Evolutionary conservation across 92 coral and sea anemone genomes (phyloP).

Genomic region (Anthopleura xanthogrammica): DNA sequence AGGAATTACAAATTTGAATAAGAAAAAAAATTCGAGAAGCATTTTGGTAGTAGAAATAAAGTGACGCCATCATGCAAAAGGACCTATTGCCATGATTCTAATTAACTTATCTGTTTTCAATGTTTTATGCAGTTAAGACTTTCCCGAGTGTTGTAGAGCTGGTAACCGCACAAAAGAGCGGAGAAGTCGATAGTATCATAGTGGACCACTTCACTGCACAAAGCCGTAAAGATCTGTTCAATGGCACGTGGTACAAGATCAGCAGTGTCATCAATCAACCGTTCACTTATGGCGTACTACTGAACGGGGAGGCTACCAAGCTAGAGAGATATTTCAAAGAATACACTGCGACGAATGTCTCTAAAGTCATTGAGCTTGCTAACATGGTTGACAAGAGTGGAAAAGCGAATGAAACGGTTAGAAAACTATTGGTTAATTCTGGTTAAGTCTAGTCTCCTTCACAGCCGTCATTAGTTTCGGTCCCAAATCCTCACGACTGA

Average conservation of each 20-base stretch:
- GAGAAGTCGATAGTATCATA: constrained; percentile 29
- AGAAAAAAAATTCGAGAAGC: too few species aligned
- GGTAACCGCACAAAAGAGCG: constrained; percentile 28
- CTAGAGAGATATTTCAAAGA: constrained; percentile 39
- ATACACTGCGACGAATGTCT: constrained; percentile 14
- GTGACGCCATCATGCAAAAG: too few species aligned
- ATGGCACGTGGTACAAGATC: constrained; percentile 54
- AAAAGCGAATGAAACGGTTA: background rate
- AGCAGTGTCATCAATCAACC: constrained; percentile 27
- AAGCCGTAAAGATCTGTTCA: constrained; percentile 44
- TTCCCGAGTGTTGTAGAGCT: constrained; percentile 28
- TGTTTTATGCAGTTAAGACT: constrained; percentile 21
- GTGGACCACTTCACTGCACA: constrained; percentile 52
- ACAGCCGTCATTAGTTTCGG: too few species aligned
- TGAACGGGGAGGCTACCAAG: constrained; percentile 44
- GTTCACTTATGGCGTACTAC: constrained; percentile 50
- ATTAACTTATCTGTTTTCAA: background rate
- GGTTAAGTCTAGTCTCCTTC: too few species aligned
- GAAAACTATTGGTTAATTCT: background rate
- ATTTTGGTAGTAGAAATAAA: too few species aligned
- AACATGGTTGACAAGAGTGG: constrained; percentile 4
- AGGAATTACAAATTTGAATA: too few species aligned
- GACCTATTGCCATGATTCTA: background rate
- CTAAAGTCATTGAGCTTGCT: background rate
- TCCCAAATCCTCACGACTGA: too few species aligned